Evolutionary conservation across 2,888 invertebrate species (phyloP), one percentile per base, ranked within the genome.

Genomic region (Sceliomorpha sp.): DNA sequence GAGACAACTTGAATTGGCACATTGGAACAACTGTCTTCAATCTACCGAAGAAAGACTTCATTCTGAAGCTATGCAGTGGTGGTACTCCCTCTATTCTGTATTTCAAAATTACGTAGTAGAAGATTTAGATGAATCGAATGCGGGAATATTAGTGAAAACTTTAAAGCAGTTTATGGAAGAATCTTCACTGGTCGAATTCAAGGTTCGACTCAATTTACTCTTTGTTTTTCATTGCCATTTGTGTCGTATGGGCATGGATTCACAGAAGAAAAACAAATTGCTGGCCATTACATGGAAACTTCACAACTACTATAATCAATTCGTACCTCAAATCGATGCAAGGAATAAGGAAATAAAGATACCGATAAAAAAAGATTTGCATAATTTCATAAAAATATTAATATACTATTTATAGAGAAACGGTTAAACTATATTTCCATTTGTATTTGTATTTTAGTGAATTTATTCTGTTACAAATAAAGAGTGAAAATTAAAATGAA

Each of bases 361-460:
- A 0, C 97, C 98, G 0, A 95, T 98, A 64, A 98, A 98, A 82
- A 97, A 96, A 89, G 95, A 97, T 85, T 88, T 99, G 7, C 94
- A 94, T 74, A 98, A 98, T 75, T 97, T 96, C 83, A 95, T 99
- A 0, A 98, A 98, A 88, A 98, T 99, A 51, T n/a, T n/a, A n/a
- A n/a, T n/a, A n/a, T n/a, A 55, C 9, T 36, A 12, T 17, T 42
- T 68, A 24, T 56, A 45, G 4, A 51, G 17, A 37, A 26, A 62
- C 6, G 13, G 6, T n/a, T n/a, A n/a, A n/a, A n/a, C n/a, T n/a
- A n/a, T n/a, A n/a, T n/a, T n/a, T n/a, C n/a, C n/a, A n/a, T n/a
- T n/a, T n/a, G n/a, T n/a, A n/a, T n/a, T n/a, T n/a, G n/a, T n/a
- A n/a, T n/a, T n/a, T n/a, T n/a, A n/a, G n/a, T n/a, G n/a, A n/a